A percentile compares a stretch with the other conserved stretches of the same genome.
Evolutionary conservation across 2,113 vertebrate genomes (phyloP).

Genomic region (Sturnus vulgaris): DNA sequence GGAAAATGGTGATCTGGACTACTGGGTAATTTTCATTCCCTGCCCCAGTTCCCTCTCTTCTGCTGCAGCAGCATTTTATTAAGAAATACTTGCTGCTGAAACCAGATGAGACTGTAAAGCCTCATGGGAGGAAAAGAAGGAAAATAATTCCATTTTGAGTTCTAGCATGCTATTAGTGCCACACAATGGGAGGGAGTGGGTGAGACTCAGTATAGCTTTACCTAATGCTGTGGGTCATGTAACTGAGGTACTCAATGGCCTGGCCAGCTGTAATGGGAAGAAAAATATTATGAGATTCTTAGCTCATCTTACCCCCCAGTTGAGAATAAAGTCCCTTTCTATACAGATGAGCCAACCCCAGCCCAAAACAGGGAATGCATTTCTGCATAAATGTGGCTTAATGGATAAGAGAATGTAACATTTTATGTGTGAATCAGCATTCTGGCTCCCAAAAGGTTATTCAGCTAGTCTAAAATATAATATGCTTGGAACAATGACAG

Average conservation of each 20-base stretch:
- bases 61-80: constrained; percentile 8
- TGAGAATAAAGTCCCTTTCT: constrained; percentile 58
- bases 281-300: constrained; percentile 45
- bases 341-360: constrained; percentile 33
- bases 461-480: constrained; percentile 43
- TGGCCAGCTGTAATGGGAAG: constrained; percentile 22
- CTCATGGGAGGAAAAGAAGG: not conserved
- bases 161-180: not conserved
- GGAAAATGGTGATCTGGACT: not conserved
- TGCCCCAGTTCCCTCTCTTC: not conserved
- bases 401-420: constrained; percentile 13
- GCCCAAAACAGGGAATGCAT: not conserved
- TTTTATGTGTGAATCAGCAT: constrained; percentile 49
- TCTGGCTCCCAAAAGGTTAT: constrained; percentile 48
- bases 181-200: not conserved
- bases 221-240: not conserved
- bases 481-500: constrained; percentile 60
- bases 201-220: not conserved
- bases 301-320: constrained; percentile 22
- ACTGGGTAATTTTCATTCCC: not conserved
- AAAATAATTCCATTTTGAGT: not conserved
- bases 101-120: not conserved
- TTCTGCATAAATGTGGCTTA: constrained; percentile 24
- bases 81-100: constrained; percentile 1
- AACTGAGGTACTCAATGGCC: not conserved